Percentiles rank a stretch among this genome's conserved stretches.
Conservation (phyloP, 1,140 invertebrate species). For the Campoletis sonorensis region DNA sequence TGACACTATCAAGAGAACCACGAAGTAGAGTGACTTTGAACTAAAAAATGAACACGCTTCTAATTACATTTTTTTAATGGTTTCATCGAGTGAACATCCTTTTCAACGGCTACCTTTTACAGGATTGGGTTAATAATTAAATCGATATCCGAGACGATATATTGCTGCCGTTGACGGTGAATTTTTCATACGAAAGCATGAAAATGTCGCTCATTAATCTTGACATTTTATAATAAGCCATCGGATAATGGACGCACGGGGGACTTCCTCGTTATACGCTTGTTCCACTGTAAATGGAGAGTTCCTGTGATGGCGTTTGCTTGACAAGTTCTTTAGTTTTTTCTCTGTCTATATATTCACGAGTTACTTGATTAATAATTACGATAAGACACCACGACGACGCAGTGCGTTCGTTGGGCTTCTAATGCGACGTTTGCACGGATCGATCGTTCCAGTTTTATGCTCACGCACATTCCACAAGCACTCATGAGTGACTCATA, state of each 20-base stretch:
- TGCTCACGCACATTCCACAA: background rate
- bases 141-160: background rate
- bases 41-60: no score
- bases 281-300: no score
- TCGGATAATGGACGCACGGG: background rate
- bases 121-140: no score
- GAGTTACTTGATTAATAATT: background rate
- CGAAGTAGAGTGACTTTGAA: no score
- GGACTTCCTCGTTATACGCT: no score
- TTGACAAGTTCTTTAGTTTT: background rate
- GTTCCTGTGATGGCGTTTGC: background rate
- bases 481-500: no score
- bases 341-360: background rate
- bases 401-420: background rate
- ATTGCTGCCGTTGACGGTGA: background rate
- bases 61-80: background rate
- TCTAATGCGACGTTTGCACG: conserved; percentile 1
- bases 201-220: background rate
- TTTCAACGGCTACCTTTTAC: no score
- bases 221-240: conserved; percentile 4
- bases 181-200: background rate
- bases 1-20: no score
- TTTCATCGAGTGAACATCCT: background rate
- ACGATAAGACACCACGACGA: background rate
- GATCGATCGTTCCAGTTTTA: background rate